Evolutionary conservation across 2,797 vertebrate species (phyloP), one percentile per base, ranked within the genome.

Genomic region (Siniperca scherzeri): DNA sequence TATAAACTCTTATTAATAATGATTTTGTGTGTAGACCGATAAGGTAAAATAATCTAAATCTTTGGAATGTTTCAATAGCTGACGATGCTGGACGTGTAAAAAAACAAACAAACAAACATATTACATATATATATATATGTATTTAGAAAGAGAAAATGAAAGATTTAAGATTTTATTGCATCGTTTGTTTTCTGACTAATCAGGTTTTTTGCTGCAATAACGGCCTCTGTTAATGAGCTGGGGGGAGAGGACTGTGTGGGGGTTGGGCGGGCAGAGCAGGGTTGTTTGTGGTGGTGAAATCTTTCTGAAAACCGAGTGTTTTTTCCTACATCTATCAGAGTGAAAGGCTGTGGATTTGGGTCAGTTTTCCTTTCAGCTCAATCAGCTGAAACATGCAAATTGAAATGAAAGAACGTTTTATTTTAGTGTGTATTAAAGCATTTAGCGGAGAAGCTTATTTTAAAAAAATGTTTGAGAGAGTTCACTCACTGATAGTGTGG

Each of bases 161-260:
- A 72, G 67, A 61, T 71, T 50, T 57, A 42, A 72, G 22, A 68
- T 16, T 30, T 70, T 33, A 17, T 77, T 50, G 8, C 53, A 64
- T 64, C 1, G 36, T 76, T 64, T 67, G 27, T 83, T 87, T 92
- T 87, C 53, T 44, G 85, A 93, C 89, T 88, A 94, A 93, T 93
- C 91, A 82, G 85, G 81, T 73, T 7, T 80, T 84, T 78, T 57
- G 91, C 85, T 94, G 92, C 92, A 94, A 93, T 94, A 94, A 84
- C 48, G 11, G 73, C 70, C 67, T 70, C 33, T 64, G 64, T 75
- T 79, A 50, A 86, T 87, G 74, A 61, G 16, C 13, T 0, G 42
- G 30, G 22, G 57, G 12, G 27, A n/a, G 59, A 42, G 68, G 55
- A 44, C 59, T 56, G 61, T 60, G 70, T 52, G 68, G 25, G 17